phyloP scores from a whole-genome alignment of 2,797 vertebrate species.

The Enteromius paludinosus region DNA sequence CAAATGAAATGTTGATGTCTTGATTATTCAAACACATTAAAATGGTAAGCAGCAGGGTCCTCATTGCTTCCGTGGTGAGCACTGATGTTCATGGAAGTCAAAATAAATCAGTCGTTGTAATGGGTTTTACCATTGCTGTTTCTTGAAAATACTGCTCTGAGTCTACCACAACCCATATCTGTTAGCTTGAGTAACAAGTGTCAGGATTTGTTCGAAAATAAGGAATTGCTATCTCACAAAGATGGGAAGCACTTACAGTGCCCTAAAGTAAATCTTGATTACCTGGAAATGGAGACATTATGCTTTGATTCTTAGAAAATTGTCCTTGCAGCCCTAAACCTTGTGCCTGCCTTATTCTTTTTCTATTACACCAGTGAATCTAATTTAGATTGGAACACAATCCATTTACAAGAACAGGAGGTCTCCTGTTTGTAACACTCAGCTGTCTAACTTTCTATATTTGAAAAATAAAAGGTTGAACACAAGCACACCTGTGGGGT shows the following conservation, averaged over 20 bases:
- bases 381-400: conserved; percentile 10
- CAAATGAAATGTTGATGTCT: conserved; percentile 18
- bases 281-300: conserved; percentile 24
- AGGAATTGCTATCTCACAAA: background rate
- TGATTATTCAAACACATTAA: conserved; percentile 31
- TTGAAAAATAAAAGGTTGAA: background rate
- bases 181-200: background rate
- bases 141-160: background rate
- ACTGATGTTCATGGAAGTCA: background rate
- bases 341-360: conserved; percentile 12
- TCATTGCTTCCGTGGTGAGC: background rate
- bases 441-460: background rate
- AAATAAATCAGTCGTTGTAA: conserved; percentile 2
- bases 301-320: conserved; percentile 19
- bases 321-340: conserved; percentile 11
- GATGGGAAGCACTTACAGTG: background rate
- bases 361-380: conserved; percentile 19
- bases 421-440: background rate
- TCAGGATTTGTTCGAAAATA: background rate
- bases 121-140: background rate
- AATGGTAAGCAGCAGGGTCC: background rate
- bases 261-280: conserved; percentile 8
- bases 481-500: background rate
- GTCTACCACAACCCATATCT: background rate
- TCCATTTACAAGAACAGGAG: conserved; percentile 7